Conservation (phyloP, 2,797 vertebrate species). For the Sternotherus odoratus region DNA sequence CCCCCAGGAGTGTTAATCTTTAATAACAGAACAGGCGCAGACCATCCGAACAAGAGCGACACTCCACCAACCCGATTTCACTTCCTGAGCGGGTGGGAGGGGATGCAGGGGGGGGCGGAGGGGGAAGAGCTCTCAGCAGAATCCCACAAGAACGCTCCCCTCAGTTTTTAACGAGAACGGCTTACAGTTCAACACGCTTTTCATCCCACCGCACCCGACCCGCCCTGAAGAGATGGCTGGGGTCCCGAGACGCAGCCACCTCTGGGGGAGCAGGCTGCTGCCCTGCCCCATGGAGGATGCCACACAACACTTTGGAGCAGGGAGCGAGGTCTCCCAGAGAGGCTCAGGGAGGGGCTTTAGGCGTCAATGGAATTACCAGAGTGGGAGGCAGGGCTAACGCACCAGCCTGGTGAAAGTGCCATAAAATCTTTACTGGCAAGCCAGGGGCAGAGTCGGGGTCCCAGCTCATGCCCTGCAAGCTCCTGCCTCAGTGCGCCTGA, state of each 20-base stretch:
- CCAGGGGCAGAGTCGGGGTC: neutral
- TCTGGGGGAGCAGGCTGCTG: neutral
- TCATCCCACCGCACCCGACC: no score
- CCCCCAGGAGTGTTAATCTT: conserved; percentile 7
- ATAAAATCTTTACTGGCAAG: neutral
- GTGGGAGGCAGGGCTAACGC: neutral
- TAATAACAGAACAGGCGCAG: neutral
- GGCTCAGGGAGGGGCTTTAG: neutral
- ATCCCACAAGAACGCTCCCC: no score
- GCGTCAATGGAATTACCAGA: neutral
- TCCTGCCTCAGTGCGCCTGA: neutral
- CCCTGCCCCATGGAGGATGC: neutral
- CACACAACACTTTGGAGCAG: neutral
- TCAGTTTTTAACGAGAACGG: neutral
- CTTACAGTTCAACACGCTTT: neutral
- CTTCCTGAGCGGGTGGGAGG: neutral
- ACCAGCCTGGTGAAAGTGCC: neutral
- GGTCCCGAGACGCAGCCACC: neutral
- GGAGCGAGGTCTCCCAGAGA: neutral
- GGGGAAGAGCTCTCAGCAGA: neutral
- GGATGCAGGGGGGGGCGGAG: neutral
- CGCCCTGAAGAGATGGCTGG: neutral
- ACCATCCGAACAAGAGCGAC: neutral
- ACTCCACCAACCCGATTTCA: neutral
- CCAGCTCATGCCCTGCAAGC: no score